A percentile compares a stretch with the other conserved stretches of the same genome.
These are phyloP conservation scores for Sinotaia quadrata DNA, from an alignment of 2,888 invertebrate genomes.

Conservation along the genomic window DNA sequence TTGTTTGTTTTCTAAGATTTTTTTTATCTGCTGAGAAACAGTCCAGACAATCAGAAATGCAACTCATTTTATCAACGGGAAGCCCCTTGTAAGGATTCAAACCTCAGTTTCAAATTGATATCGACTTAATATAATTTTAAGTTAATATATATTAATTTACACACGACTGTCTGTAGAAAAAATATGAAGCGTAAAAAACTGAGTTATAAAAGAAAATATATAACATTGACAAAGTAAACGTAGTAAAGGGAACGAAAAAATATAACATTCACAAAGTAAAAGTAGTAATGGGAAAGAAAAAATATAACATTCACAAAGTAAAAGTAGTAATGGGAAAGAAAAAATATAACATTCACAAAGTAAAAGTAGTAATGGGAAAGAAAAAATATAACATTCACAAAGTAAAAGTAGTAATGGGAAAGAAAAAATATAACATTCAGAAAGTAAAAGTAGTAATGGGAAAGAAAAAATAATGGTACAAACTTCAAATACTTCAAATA, in stretches of 20 bases:
- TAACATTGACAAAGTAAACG: not conserved
- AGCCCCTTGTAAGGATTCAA: too few relatives aligned
- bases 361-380: constrained; percentile 17
- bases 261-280: not conserved
- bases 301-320: not conserved
- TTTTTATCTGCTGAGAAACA: too few relatives aligned
- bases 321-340: not conserved
- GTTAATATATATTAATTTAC: too few relatives aligned
- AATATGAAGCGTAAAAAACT: too few relatives aligned
- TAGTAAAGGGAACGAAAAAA: not conserved
- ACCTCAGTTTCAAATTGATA: too few relatives aligned
- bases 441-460: not conserved
- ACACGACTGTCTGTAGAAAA: too few relatives aligned
- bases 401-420: not conserved
- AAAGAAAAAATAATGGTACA: not conserved
- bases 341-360: not conserved
- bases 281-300: constrained; percentile 7
- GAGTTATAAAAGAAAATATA: not conserved
- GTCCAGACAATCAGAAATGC: too few relatives aligned
- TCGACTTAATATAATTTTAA: too few relatives aligned
- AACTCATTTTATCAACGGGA: too few relatives aligned
- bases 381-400: constrained; percentile 9
- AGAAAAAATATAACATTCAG: constrained; percentile 10
- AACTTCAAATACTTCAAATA: not conserved
- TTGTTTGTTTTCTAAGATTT: too few relatives aligned